Conservation (phyloP, 2,888 invertebrate species). For the Cerceris ruficornis region DNA sequence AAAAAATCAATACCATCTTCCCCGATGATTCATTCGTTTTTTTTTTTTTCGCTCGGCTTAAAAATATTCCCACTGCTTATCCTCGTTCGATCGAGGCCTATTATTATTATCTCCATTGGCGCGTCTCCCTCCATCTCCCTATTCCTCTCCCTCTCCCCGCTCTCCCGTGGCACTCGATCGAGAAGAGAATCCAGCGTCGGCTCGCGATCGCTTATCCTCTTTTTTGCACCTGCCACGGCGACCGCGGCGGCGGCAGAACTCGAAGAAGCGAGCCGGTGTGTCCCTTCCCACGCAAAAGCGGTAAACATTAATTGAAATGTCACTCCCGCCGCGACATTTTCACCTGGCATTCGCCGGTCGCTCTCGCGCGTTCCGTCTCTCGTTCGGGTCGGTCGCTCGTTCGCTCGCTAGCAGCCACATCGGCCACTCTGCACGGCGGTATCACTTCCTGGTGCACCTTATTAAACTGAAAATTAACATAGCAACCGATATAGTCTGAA, state of each 20-base stretch:
- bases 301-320: slow-evolving; percentile 79
- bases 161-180: not conserved
- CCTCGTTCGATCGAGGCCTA: slow-evolving; percentile 6
- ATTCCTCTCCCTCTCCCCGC: not conserved
- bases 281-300: slow-evolving; percentile 75
- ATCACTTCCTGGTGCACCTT: slow-evolving; percentile 79
- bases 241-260: not conserved
- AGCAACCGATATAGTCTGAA: slow-evolving; percentile 72
- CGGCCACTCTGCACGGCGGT: slow-evolving; percentile 36
- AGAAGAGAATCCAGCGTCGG: not conserved
- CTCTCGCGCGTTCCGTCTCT: slow-evolving; percentile 10
- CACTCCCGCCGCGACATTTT: slow-evolving; percentile 77
- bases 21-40: slow-evolving; percentile 1
- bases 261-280: slow-evolving; percentile 28
- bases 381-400: slow-evolving; percentile 19
- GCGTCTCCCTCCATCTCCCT: not conserved
- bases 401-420: slow-evolving; percentile 18
- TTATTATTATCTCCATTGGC: slow-evolving; percentile 5
- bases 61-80: not conserved
- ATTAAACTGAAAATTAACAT: slow-evolving; percentile 80
- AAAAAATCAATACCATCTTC: slow-evolving; percentile 24
- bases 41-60: not conserved
- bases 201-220: slow-evolving; percentile 16
- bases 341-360: slow-evolving; percentile 60
- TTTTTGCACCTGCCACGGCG: slow-evolving; percentile 50